These are phyloP conservation scores for Phalacrocorax brasilianus DNA, from an alignment of 2,113 vertebrate genomes.

Conservation along the genomic window DNA sequence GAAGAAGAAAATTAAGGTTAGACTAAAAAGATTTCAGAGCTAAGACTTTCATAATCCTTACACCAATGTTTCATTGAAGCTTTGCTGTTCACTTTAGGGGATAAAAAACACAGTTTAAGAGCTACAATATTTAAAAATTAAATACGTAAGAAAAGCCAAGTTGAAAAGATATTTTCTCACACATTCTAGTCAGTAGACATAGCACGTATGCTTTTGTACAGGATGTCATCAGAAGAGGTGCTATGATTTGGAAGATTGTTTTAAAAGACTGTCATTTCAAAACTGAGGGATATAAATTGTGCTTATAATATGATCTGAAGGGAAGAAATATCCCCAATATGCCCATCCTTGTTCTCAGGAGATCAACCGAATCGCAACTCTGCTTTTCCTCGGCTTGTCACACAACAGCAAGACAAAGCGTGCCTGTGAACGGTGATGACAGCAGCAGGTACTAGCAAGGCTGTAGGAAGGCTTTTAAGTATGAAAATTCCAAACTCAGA, in stretches of 20 bases:
- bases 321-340: neutral
- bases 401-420: neutral
- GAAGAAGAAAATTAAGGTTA: neutral
- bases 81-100: neutral
- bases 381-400: neutral
- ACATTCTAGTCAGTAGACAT: neutral
- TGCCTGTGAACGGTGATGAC: accelerated
- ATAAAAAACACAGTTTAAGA: neutral
- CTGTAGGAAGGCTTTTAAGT: neutral
- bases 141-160: neutral
- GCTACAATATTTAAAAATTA: neutral
- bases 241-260: neutral
- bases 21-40: neutral
- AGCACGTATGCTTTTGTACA: neutral
- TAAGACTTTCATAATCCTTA: slow-evolving; percentile 3
- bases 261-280: neutral
- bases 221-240: neutral
- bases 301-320: neutral
- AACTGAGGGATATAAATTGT: neutral
- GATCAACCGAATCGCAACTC: neutral
- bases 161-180: neutral
- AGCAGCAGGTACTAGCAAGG: neutral
- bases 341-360: neutral
- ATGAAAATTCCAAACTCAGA: neutral
- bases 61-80: neutral